Evolutionary conservation across 2,888 invertebrate genomes (phyloP), one percentile per base, ranked within the genome.

Genomic region (Drosophila atripex): DNA sequence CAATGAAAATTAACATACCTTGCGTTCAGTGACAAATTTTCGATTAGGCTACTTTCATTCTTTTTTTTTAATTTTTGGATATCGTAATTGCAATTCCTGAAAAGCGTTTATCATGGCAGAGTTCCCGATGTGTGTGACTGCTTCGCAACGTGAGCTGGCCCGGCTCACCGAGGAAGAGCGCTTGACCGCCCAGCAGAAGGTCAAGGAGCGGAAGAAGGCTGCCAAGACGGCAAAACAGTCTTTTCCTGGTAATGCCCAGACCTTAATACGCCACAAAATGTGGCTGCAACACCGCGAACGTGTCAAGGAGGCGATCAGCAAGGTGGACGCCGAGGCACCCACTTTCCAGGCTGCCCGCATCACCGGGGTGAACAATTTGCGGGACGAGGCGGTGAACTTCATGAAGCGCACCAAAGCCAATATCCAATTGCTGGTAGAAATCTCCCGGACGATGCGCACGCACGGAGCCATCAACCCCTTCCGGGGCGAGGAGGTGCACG

Each of bases 371-470:
- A 65, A 75, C 38, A 8, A 8, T 0, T 14, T 85, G 14, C 65
- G 76, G 0, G 76, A 74, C 0, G 75, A 84, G 45, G 84, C 86
- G 0, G n/a, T 39, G 1, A 30, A 23, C 1, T 86, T 70, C 8
- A 77, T 84, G 86, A 6, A 9, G 0, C 79, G 80, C 3, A 86
- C 84, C 21, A 74, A 45, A 45, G 73, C 70, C 0, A 85, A 85
- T 32, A 74, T 85, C 1, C 77, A 76, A 3, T 41, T 84, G 49
- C 54, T 84, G 41, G 52, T 77, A 5, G 58, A 70, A 12, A 52
- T 84, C 0, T 72, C 78, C 8, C 54, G 60, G 6, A 21, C 64
- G 0, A 69, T 71, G 71, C 86, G 84, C 6, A 83, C 83, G 8
- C 86, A 73, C 14, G 84, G 84, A 0, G 64, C 14, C 0, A 57